phyloP scores from a whole-genome alignment of 2,797 vertebrate species.

The Ceyx erithaca region DNA sequence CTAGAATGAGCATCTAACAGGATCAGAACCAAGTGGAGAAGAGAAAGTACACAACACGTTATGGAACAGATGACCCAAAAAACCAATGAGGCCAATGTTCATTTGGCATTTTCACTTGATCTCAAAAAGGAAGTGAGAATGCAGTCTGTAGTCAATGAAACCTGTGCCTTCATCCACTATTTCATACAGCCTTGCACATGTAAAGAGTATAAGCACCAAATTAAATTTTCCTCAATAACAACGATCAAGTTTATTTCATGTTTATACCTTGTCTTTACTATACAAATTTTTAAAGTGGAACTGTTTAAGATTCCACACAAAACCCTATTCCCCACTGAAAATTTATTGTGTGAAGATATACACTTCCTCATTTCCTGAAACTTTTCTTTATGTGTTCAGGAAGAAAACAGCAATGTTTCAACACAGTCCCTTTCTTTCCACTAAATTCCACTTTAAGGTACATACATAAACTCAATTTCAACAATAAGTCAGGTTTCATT shows the following conservation, averaged over 20 bases:
- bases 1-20: neutral
- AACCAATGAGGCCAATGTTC: accelerated
- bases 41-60: neutral
- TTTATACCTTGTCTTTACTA: neutral
- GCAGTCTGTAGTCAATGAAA: neutral
- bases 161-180: neutral
- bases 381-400: neutral
- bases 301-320: neutral
- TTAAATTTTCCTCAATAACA: neutral
- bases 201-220: neutral
- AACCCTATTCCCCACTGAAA: accelerated
- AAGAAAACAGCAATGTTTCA: neutral
- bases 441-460: neutral
- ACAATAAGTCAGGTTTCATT: neutral
- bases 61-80: neutral
- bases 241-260: neutral
- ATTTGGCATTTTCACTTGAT: neutral
- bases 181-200: neutral
- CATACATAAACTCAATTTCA: neutral
- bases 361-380: neutral
- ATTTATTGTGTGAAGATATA: neutral
- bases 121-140: neutral
- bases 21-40: neutral
- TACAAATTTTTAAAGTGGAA: neutral
- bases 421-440: neutral